Base-by-base conservation (phyloP, 37 sponge, comb jelly and placozoan species). In the Crambe crambe region DNA sequence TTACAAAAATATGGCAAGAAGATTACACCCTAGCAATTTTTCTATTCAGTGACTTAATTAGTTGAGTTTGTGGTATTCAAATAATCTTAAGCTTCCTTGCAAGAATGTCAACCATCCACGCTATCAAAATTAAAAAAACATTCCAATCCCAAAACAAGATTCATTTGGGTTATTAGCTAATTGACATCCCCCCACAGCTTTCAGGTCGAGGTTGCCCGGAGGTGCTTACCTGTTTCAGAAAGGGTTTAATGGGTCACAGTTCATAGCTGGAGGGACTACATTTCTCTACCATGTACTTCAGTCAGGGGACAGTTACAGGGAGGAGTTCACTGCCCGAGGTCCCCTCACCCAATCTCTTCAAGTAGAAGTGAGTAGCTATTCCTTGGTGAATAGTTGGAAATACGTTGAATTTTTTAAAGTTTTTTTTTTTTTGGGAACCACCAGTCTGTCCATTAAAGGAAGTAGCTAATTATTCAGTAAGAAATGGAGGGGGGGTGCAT, bases 281-380 rank as follows among this genome's bases (percentile, higher is more conserved):
- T 62, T 77, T 25, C 42, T 59, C 5, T 43, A 64, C 27, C 34
- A 9, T 1, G 38, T 59, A n/a, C 39, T 60, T 22, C 15, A 25
- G 2, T 8, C 5, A 21, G 27, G 44, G 25, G 15, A 10, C 18
- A 17, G 41, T 10, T 21, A 31, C 40, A 12, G 9, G 8, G 77
- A 77, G 30, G 43, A 41, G 40, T 43, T 77, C n/a, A 31, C 15
- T 36, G 27, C 64, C 15, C 22, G 20, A 23, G 77, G 77, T 23
- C 64, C 77, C 27, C 25, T 63, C 43, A 9, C 22, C 31, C 23
- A 22, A 18, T 1, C 4, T 12, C 5, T 77, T 64, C 61, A 26
- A 17, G 30, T 77, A 22, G 63, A 77, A 64, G 77, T 77, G 38
- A 25, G 76, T 60, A 47, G n/a, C n/a, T n/a, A 47, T 15, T 47